phyloP scores from a whole-genome alignment of 2,888 invertebrate species.

The Phaonia tiefii region DNA sequence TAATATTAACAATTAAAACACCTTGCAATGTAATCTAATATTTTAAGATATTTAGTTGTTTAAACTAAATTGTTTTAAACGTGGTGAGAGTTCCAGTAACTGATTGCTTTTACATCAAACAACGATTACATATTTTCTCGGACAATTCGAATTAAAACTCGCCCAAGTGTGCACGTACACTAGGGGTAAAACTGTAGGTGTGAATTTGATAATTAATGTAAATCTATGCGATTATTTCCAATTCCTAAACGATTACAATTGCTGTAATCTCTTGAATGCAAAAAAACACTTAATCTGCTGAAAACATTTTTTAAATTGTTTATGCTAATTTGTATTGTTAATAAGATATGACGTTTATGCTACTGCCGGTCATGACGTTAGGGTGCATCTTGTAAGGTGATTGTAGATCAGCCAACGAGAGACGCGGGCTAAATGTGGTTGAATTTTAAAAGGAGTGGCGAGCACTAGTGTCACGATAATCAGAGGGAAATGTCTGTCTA shows the following conservation, averaged over 20 bases:
- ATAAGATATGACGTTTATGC: neutral
- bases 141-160: neutral
- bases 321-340: slow-evolving; percentile 24
- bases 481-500: too few species aligned
- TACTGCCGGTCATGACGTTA: neutral
- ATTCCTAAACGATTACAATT: slow-evolving; percentile 27
- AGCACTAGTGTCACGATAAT: too few species aligned
- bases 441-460: too few species aligned
- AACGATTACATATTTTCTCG: neutral
- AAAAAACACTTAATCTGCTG: slow-evolving; percentile 9
- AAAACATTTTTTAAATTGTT: slow-evolving; percentile 9
- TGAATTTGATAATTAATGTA: slow-evolving; percentile 18
- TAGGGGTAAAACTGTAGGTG: slow-evolving; percentile 32
- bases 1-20: too few species aligned
- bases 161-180: neutral
- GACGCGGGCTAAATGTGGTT: too few species aligned
- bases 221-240: slow-evolving; percentile 15
- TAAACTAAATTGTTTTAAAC: too few species aligned
- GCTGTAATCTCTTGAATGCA: slow-evolving; percentile 7
- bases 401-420: too few species aligned
- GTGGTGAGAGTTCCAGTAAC: too few species aligned
- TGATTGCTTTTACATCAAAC: neutral
- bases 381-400: too few species aligned
- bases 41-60: too few species aligned
- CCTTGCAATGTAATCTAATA: too few species aligned